These are phyloP conservation scores for Ectropis grisescens DNA, from an alignment of 1,140 invertebrate species.

Conservation along the genomic window DNA sequence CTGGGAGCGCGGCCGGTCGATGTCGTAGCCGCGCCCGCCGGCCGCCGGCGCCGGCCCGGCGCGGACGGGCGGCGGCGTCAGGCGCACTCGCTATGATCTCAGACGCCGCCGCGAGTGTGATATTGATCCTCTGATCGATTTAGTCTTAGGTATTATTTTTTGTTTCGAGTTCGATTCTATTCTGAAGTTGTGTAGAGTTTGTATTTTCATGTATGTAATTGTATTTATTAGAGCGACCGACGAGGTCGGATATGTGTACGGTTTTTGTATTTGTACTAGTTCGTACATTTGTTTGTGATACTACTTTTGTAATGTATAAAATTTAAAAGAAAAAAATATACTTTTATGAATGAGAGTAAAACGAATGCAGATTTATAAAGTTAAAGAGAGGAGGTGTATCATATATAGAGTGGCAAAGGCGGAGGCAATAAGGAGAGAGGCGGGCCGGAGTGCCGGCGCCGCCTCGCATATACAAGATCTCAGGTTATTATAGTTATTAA, in stretches of 20 bases:
- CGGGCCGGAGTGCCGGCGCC: conserved; percentile 18
- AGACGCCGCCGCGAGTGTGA: conserved; percentile 56
- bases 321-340: conserved; percentile 55
- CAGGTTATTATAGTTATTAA: conserved; percentile 67
- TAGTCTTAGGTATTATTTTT: conserved; percentile 63
- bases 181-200: conserved; percentile 59
- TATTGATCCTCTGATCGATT: conserved; percentile 45
- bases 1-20: too few species aligned
- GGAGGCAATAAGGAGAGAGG: conserved; percentile 27
- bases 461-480: conserved; percentile 58
- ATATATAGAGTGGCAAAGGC: conserved; percentile 16
- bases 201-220: conserved; percentile 58
- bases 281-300: conserved; percentile 71
- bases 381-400: conserved; percentile 33
- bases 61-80: conserved; percentile 33
- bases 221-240: conserved; percentile 63
- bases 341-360: conserved; percentile 45
- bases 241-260: conserved; percentile 50
- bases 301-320: conserved; percentile 70
- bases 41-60: conserved; percentile 13
- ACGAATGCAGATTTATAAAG: conserved; percentile 41
- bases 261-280: conserved; percentile 63
- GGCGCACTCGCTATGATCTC: conserved; percentile 54
- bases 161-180: conserved; percentile 65
- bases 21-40: too few species aligned